These are phyloP conservation scores for Bothrops jararaca DNA, from an alignment of 2,113 vertebrate species.

Conservation along the genomic window DNA sequence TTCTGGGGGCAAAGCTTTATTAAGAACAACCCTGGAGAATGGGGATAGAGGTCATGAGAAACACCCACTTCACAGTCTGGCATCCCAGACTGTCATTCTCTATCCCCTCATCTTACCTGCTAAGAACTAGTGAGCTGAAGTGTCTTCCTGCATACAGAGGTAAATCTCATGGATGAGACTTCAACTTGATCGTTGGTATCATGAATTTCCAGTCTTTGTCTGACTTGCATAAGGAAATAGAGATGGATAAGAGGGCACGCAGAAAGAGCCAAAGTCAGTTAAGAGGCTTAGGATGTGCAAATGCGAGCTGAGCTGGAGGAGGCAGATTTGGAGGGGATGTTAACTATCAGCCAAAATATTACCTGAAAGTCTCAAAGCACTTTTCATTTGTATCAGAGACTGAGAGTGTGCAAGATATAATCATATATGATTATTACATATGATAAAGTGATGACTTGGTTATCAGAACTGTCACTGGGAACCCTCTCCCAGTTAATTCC, in stretches of 20 bases:
- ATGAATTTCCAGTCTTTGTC: neutral
- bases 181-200: neutral
- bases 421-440: neutral
- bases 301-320: neutral
- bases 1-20: neutral
- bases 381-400: neutral
- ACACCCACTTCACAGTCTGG: neutral
- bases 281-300: neutral
- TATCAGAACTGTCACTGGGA: neutral
- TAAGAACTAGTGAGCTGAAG: neutral
- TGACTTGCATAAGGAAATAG: neutral
- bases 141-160: neutral
- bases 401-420: neutral
- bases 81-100: neutral
- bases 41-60: neutral
- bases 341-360: neutral
- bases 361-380: neutral
- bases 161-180: neutral
- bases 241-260: neutral
- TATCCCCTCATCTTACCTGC: neutral
- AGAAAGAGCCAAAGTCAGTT: neutral
- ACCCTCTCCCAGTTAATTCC: neutral
- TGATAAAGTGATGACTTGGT: neutral
- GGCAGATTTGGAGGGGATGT: neutral
- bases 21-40: neutral